Evolutionary conservation across 2,888 invertebrate species (phyloP), one percentile per base, ranked within the genome.

Genomic region (Cheiracanthium punctorium): DNA sequence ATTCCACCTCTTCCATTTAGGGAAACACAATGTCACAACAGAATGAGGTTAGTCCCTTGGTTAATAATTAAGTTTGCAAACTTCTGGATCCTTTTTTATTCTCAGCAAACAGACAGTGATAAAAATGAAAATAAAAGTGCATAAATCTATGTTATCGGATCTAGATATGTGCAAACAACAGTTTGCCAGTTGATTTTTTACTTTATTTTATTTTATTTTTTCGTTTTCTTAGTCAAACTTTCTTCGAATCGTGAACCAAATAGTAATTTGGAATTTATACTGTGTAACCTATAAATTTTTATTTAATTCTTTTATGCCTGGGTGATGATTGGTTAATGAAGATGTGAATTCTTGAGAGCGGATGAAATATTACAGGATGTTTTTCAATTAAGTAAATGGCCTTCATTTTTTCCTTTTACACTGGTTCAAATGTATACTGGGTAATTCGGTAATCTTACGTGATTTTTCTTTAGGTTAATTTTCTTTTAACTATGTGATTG

Each of bases 11-110:
- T 20, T 58, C n/a, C 20, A 58, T 24, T 17, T 24, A 24, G 17
- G 58, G 24, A 58, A 24, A 24, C 58, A 1, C 24, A 58, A 24
- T 58, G 24, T 58, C 24, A 58, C 58, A 58, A 24, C 24, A 58
- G 58, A 24, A 24, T 58, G 5, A 58, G 20, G 20, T 24, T 58
- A 58, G 58, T 58, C 58, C 58, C 58, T 58, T 58, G 58, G 24
- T 58, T 58, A 58, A 58, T 58, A 58, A 58, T 58, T 58, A 58
- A 58, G 58, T 58, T 58, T 58, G 58, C 58, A 4, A 58, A 58
- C 58, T 20, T 24, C 4, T 10, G 10, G 37, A 37, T 37, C 20
- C 24, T 58, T 17, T 58, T 58, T 58, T 58, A 58, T 24, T 58
- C 24, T 58, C 2, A 5, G 58, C 24, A 58, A 58, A 58, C 58